Percentiles rank a stretch among this genome's conserved stretches.
Evolutionary conservation across 2,888 invertebrate genomes (phyloP).

Genomic region (Cactoblastis cactorum): DNA sequence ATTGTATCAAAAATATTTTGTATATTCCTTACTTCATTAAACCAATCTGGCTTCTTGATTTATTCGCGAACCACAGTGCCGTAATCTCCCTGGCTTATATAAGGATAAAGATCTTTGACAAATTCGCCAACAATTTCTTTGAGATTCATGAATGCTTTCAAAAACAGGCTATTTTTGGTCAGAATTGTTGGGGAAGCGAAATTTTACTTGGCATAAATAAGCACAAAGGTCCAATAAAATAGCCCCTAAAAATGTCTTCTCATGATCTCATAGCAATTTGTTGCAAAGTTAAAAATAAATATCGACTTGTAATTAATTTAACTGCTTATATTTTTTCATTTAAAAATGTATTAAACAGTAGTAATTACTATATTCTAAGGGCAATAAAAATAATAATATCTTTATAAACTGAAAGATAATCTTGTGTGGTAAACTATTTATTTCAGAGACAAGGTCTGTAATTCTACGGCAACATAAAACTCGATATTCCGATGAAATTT

Average conservation of each 20-base stretch:
- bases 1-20: not conserved
- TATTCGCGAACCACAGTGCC: slow-evolving; percentile 28
- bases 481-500: not conserved
- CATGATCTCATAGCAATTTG: not conserved
- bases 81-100: slow-evolving; percentile 35
- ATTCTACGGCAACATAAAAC: not conserved
- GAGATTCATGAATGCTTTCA: slow-evolving; percentile 51
- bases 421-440: no score
- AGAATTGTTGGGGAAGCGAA: slow-evolving; percentile 43
- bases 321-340: no score
- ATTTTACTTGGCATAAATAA: slow-evolving; percentile 43
- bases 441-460: no score
- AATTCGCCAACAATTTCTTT: slow-evolving; percentile 50
- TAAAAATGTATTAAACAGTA: no score
- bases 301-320: not conserved
- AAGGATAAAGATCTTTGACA: slow-evolving; percentile 39
- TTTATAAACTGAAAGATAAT: no score
- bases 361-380: no score
- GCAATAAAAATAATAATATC: no score
- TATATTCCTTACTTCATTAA: not conserved
- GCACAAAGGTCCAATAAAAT: slow-evolving; percentile 28
- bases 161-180: slow-evolving; percentile 49
- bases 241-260: not conserved
- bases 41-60: slow-evolving; percentile 27
- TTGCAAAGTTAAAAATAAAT: no score